Base-by-base conservation (phyloP, 2,888 invertebrate genomes). In the Euplexia lucipara region DNA sequence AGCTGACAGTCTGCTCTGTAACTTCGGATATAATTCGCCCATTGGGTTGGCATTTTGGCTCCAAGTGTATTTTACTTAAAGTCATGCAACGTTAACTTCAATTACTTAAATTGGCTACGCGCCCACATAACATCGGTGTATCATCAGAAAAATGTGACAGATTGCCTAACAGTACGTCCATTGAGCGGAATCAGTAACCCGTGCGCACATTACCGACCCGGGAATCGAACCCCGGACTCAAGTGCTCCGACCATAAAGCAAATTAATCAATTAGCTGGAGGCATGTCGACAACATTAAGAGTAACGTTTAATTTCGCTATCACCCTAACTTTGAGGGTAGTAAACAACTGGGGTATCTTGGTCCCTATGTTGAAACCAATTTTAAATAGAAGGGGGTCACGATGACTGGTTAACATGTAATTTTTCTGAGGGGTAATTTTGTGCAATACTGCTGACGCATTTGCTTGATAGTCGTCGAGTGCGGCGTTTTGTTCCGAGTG, bases 221-320 rank as follows among this genome's bases (percentile, higher is more conserved):
- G 85, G 92, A 91, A 91, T 89, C 93, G 92, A 93, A 92, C 92
- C 89, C 83, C 86, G 84, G 75, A 85, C 91, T 92, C 91, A 89
- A 93, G 93, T 92, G 91, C 88, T 87, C 86, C 90, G 85, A 92
- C 95, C 94, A 94, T 95, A 95, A 95, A 95, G 93, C 94, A 95
- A 95, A 95, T 95, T 95, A 95, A 95, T 95, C 95, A 95, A 95
- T 95, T 95, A 95, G 92, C 90, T 81, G 90, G 90, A 93, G 95
- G 95, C 94, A 93, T 94, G 95, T 95, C 95, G 93, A 92, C 93
- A 92, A 89, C 92, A 92, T 94, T 94, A 93, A 92, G 88, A 91
- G 90, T 90, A 91, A 93, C 94, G 91, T 94, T 95, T 94, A 94
- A 94, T 94, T 94, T 91, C 87, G 78, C 70, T 79, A 81, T 79